Conservation (phyloP, 2,797 vertebrate species). For the Manis crassicaudata region DNA sequence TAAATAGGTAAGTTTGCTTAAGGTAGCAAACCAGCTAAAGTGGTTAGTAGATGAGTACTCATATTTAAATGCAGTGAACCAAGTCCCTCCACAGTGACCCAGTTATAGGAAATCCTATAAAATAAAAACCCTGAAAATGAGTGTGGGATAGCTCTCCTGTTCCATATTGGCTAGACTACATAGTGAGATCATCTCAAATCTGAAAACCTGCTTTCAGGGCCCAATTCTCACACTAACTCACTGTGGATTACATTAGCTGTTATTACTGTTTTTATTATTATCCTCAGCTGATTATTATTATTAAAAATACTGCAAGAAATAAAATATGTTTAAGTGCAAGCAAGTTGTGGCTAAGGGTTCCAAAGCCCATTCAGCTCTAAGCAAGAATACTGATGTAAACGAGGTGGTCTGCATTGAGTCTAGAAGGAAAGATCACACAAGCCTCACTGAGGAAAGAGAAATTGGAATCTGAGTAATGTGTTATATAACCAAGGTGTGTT, state of each 20-base stretch:
- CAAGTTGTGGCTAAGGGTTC: neutral
- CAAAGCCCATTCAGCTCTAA: neutral
- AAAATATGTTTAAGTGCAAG: neutral
- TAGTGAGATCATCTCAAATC: neutral
- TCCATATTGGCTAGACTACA: neutral
- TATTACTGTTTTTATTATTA: neutral
- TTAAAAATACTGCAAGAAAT: conserved; percentile 1
- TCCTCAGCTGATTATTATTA: neutral
- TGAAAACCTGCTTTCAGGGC: neutral
- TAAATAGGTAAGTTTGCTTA: neutral
- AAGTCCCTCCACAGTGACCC: neutral
- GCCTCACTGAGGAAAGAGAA: neutral
- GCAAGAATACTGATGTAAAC: neutral
- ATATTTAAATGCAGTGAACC: neutral
- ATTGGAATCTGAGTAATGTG: conserved; percentile 9
- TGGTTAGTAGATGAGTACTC: neutral
- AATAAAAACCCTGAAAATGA: neutral
- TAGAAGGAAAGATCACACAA: neutral
- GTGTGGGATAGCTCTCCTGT: neutral
- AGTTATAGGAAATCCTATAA: neutral
- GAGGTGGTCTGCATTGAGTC: neutral
- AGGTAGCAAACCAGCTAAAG: neutral
- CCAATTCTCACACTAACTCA: neutral
- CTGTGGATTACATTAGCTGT: neutral
- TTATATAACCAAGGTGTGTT: neutral